Evolutionary conservation across 2,888 invertebrate genomes (phyloP).

Genomic region (Chrysolina haemoptera): DNA sequence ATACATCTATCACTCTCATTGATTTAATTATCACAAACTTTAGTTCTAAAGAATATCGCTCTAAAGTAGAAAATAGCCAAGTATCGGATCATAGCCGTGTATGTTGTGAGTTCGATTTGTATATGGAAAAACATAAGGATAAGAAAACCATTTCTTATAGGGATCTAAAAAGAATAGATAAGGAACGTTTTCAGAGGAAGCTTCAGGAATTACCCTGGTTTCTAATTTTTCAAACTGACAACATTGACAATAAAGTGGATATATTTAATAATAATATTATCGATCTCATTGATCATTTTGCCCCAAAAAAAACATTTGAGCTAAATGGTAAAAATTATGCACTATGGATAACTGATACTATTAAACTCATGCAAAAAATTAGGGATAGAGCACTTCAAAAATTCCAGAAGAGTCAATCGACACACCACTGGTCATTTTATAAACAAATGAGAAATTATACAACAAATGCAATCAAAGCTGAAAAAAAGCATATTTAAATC

Average conservation of each 20-base stretch:
- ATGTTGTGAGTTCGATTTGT: neutral
- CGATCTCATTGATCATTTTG: neutral
- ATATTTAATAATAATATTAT: neutral
- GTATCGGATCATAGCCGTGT: neutral
- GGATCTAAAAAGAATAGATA: neutral
- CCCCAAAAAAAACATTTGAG: neutral
- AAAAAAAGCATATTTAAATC: too few relatives aligned
- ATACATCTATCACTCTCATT: neutral
- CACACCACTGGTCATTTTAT: too few relatives aligned
- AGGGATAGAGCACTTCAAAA: too few relatives aligned
- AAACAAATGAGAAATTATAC: too few relatives aligned
- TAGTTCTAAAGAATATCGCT: neutral
- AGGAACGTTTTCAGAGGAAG: neutral
- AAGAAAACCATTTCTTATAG: neutral
- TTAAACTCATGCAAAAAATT: too few relatives aligned
- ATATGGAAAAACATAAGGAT: neutral
- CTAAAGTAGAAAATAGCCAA: slow-evolving; percentile 5
- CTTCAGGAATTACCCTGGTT: neutral
- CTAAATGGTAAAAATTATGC: neutral
- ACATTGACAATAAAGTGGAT: neutral
- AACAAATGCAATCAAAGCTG: too few relatives aligned
- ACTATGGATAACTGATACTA: too few relatives aligned
- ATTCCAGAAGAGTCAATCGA: too few relatives aligned
- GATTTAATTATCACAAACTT: slow-evolving; percentile 7
- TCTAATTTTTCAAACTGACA: too few relatives aligned